Conservation (phyloP, 2,888 invertebrate species). For the Aleiodes alternator region DNA sequence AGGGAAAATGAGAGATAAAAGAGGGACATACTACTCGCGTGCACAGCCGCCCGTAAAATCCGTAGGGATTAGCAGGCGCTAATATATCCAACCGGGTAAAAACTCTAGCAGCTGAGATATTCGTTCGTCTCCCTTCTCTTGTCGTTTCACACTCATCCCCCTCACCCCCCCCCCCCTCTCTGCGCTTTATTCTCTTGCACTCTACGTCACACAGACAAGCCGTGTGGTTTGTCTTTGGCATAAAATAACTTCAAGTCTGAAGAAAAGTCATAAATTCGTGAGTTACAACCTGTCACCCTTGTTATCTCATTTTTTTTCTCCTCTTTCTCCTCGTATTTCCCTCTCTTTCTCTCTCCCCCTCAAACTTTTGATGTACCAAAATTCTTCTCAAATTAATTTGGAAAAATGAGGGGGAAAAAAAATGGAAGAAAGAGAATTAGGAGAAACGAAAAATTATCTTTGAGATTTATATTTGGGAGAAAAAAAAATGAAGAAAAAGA, state of each 20-base stretch:
- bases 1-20: conserved; percentile 37
- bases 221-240: conserved; percentile 67
- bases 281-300: conserved; percentile 61
- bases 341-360: conserved; percentile 37
- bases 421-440: conserved; percentile 43
- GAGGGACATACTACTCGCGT: conserved; percentile 55
- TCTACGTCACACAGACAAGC: conserved; percentile 41
- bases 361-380: conserved; percentile 36
- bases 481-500: background rate
- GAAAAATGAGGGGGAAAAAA: conserved; percentile 46
- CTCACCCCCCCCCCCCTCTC: conserved; percentile 17
- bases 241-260: conserved; percentile 68
- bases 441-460: conserved; percentile 16
- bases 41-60: conserved; percentile 71
- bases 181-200: conserved; percentile 20
- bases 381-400: conserved; percentile 39
- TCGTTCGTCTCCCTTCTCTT: conserved; percentile 60
- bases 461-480: background rate
- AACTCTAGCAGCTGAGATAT: conserved; percentile 73
- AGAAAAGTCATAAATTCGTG: conserved; percentile 70
- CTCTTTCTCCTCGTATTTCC: conserved; percentile 23
- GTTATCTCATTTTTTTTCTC: conserved; percentile 44
- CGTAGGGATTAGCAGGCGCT: conserved; percentile 71
- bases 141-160: conserved; percentile 31
- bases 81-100: conserved; percentile 72